Evolutionary conservation across 2,888 invertebrate genomes (phyloP), one percentile per base, ranked within the genome.

Genomic region (Baronia brevicornis): DNA sequence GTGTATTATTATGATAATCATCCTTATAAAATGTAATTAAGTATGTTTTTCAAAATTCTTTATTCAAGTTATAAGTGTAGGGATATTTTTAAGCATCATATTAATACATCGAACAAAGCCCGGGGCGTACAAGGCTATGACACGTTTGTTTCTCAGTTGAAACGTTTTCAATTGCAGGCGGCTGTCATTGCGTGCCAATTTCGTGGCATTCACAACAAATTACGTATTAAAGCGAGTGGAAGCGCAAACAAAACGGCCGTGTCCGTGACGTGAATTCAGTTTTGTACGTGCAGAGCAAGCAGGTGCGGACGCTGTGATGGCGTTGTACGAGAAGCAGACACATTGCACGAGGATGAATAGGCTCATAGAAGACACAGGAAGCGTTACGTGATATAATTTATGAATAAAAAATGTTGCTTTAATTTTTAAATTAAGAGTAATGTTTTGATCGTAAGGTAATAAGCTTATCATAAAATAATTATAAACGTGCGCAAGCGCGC

Each of bases 201-300:
- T 72, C 64, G 73, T 59, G 70, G 75, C 63, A 80, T 82, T 80
- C 77, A 77, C 71, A 73, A 79, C 79, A 80, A 80, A 80, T 80
- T 80, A 80, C 65, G 75, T 69, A 75, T 79, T 77, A 80, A 79
- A 80, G 75, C 80, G 75, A 72, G 77, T 72, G 73, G 77, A 75
- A 74, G 61, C 71, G 69, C 71, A 79, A 80, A 80, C 79, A 80
- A 78, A 80, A 78, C 78, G 71, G 57, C 61, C 55, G 61, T 80
- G 82, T 67, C 72, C 80, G 77, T 82, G 82, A 82, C 82, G 67
- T 74, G 82, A 82, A 82, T 82, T 60, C 67, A 60, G 54, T 55
- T 44, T 34, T 39, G 53, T 58, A 57, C 64, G 60, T 60, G 63
- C 58, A 55, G 44, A 38, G 43, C 38, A 44, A 38, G 44, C 54